Percentiles rank a stretch among this genome's conserved stretches.
Evolutionary conservation across 2,797 vertebrate genomes (phyloP).

Genomic region (Coracias cyanogaster): DNA sequence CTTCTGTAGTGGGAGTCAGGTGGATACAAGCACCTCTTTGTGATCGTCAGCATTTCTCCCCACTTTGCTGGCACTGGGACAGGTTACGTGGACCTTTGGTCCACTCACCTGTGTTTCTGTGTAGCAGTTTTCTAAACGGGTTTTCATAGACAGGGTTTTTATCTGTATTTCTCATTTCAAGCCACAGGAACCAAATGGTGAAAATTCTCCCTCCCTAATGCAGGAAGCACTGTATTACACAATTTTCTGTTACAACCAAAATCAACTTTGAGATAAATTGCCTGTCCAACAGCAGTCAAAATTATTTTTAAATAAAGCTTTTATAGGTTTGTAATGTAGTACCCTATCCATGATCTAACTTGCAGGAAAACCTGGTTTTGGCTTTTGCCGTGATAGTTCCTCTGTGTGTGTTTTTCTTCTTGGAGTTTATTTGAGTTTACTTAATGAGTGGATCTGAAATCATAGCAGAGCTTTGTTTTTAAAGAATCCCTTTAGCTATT

Average conservation of each 20-base stretch:
- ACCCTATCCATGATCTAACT: slow-evolving; percentile 46
- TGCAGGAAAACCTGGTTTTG: slow-evolving; percentile 51
- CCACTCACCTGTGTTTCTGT: background rate
- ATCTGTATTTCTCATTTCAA: background rate
- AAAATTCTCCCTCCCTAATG: background rate
- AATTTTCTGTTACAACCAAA: slow-evolving; percentile 31
- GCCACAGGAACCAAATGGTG: background rate
- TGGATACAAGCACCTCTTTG: background rate
- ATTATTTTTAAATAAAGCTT: slow-evolving; percentile 47
- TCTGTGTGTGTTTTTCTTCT: slow-evolving; percentile 43
- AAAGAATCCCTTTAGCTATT: slow-evolving; percentile 32
- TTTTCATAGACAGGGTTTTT: background rate
- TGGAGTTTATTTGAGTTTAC: slow-evolving; percentile 48
- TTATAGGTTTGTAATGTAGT: slow-evolving; percentile 48
- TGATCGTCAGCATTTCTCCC: background rate
- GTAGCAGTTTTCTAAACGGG: background rate
- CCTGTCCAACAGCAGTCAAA: slow-evolving; percentile 52
- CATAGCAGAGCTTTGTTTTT: background rate
- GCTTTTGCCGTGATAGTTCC: slow-evolving; percentile 60
- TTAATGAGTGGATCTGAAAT: slow-evolving; percentile 29
- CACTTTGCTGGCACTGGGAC: background rate
- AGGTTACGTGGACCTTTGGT: background rate
- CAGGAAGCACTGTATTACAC: slow-evolving; percentile 8
- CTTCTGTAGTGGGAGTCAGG: background rate
- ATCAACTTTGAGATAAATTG: slow-evolving; percentile 61